These are phyloP conservation scores for Bombylius discolor DNA, from an alignment of 2,888 invertebrate species.

Conservation along the genomic window DNA sequence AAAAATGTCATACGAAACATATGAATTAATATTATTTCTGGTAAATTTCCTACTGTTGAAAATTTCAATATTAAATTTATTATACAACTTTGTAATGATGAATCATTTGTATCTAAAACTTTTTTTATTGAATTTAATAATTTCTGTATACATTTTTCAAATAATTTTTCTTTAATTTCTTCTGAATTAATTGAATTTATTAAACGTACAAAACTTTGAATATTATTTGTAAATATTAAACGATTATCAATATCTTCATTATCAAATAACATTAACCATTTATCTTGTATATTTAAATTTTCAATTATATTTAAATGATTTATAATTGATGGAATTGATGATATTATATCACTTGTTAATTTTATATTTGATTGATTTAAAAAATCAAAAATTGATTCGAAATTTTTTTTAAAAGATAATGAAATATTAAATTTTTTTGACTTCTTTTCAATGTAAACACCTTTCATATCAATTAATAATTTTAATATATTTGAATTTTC, in stretches of 20 bases:
- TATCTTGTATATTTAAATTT: background rate
- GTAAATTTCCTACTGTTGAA: slow-evolving; percentile 15
- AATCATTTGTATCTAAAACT: slow-evolving; percentile 8
- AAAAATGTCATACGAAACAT: slow-evolving; percentile 32
- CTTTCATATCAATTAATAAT: background rate
- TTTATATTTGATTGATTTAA: background rate
- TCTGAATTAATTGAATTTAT: background rate
- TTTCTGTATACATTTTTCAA: slow-evolving; percentile 11
- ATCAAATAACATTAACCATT: slow-evolving; percentile 7
- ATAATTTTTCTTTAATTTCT: background rate
- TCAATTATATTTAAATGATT: slow-evolving; percentile 5
- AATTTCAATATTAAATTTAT: slow-evolving; percentile 15
- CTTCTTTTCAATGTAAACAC: background rate
- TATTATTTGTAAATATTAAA: slow-evolving; percentile 5
- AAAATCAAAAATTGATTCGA: background rate
- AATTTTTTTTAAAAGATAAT: background rate
- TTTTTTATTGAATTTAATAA: slow-evolving; percentile 9
- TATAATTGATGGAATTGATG: slow-evolving; percentile 7
- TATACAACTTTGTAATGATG: slow-evolving; percentile 12
- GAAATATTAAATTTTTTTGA: background rate
- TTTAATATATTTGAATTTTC: background rate
- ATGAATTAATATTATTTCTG: slow-evolving; percentile 23
- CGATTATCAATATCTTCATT: slow-evolving; percentile 3
- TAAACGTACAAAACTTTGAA: background rate
- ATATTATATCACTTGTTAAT: slow-evolving; percentile 1